Evolutionary conservation across 2,797 vertebrate species (phyloP), one percentile per base, ranked within the genome.

Genomic region (Chelon labrosus): DNA sequence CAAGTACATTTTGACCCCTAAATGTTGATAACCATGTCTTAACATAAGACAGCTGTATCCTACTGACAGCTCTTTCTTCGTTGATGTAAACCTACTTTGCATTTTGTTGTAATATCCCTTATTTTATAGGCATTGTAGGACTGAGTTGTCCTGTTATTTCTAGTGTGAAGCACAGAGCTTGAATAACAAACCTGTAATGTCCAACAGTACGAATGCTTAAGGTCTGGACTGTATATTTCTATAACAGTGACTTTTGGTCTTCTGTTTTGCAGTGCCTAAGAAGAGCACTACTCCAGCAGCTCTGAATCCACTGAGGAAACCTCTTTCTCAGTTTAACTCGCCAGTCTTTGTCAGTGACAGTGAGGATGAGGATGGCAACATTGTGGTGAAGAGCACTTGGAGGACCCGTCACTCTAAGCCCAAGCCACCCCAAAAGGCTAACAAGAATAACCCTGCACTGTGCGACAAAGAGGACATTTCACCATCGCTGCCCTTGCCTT

Each of bases 321-420:
- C 88, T 0, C 63, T 87, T 10, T 80, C 85, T 69, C 79, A 88
- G 17, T 79, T 84, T n/a, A 79, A 87, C 39, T 91, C 91, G 10
- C 84, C 93, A 0, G 94, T 96, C 12, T 93, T 94, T 85, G 63
- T 95, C 10, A 95, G 92, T 56, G 95, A 96, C 62, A 81, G 65
- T 51, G 94, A 93, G 6, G 93, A 94, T 0, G 95, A 95, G 2
- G 85, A 92, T 44, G 85, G 86, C 6, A 87, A 93, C 44, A 77
- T 94, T 66, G 85, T 95, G 42, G 68, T 90, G 20, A 94, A 86
- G 73, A 96, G 92, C 76, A 92, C 93, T 0, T 95, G 95, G 95
- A 93, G 75, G 80, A 89, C 82, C 50, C 91, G 90, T 41, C 86
- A 87, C 54, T 70, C 80, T 1, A 83, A 82, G 41, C 81, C 82